Base-by-base conservation (phyloP, 1,140 invertebrate genomes). In the Aphis craccivora region DNA sequence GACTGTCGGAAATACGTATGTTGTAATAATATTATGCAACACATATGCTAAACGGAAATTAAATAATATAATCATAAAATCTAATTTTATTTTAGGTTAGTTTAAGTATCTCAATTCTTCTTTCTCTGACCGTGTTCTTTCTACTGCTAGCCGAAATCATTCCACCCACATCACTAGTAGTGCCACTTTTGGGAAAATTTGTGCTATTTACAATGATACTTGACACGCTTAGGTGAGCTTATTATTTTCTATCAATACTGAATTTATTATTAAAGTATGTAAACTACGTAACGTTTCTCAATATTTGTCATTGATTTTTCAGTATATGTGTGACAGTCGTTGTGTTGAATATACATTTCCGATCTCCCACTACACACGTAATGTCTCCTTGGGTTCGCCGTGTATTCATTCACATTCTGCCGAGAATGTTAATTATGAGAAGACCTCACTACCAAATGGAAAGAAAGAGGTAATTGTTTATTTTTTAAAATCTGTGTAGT, bases 191-290 rank as follows among this genome's bases (percentile, higher is more conserved):
- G 94, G 99, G 99, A 94, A 99, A 99, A 96, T 99, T 99, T 96
- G 98, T 99, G 94, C 97, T 99, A 93, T 99, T 99, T 96, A 99
- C 99, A 90, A 99, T 99, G 99, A 99, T 99, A 95, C 96, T 99
- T 94, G 99, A 99, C 95, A 98, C 98, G 84, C 98, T 98, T 95
- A 99, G 99, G 97, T 98, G 96, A 96, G 98, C 23, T 37, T 5
- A 76, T 20, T n/a, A 40, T 40, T 40, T 40, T 40, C 37, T 40
- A 76, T 76, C 60, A 14, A 76, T 76, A 37, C 7, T 23, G 30
- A 3, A 11, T 3, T 2, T 40, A 40, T 40, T 40, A 83, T 18
- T 30, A 35, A 48, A 23, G 20, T 1, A 87, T 43, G 30, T 87
- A 35, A 51, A 18, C 14, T 45, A 22, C 6, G 18, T 45, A 86